phyloP scores from a whole-genome alignment of 2,113 vertebrate species.

The Leptodactylus fuscus region DNA sequence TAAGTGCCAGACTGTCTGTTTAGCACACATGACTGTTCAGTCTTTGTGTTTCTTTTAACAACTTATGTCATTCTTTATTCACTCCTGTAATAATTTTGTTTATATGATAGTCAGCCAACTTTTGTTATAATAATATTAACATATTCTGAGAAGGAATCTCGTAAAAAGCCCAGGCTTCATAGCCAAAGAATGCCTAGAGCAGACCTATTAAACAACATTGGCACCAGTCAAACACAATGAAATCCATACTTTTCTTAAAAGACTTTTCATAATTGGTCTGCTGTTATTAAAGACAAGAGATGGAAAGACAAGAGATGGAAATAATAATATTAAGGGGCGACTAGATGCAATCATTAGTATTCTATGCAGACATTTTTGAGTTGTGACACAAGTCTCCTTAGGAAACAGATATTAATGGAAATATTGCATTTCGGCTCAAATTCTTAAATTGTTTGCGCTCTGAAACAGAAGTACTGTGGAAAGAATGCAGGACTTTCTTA shows the following conservation, averaged over 20 bases:
- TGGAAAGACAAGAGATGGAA: conserved; percentile 18
- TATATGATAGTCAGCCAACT: conserved; percentile 6
- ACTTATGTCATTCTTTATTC: too few relatives aligned
- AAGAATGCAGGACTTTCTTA: conserved; percentile 15
- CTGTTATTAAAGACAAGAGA: too few relatives aligned
- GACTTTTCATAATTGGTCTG: neutral
- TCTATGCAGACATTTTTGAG: conserved; percentile 35
- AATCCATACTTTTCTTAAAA: conserved; percentile 7
- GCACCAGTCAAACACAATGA: conserved; percentile 46
- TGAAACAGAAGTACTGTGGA: conserved; percentile 11
- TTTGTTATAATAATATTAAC: conserved; percentile 44
- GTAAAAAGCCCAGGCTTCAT: conserved; percentile 12
- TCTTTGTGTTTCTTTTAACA: too few relatives aligned
- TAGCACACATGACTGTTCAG: too few relatives aligned
- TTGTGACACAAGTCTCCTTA: conserved; percentile 30
- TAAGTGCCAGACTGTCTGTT: too few relatives aligned
- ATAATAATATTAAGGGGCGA: conserved; percentile 19
- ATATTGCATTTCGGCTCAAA: conserved; percentile 20
- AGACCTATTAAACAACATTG: conserved; percentile 53
- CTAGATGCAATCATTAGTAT: neutral
- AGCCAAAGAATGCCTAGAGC: conserved; percentile 31
- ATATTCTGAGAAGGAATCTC: conserved; percentile 15
- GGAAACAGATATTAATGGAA: conserved; percentile 20
- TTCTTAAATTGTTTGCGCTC: conserved; percentile 14
- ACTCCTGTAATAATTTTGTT: neutral